Evolutionary conservation across 2,888 invertebrate species (phyloP).

Genomic region (Polia nebulosa): DNA sequence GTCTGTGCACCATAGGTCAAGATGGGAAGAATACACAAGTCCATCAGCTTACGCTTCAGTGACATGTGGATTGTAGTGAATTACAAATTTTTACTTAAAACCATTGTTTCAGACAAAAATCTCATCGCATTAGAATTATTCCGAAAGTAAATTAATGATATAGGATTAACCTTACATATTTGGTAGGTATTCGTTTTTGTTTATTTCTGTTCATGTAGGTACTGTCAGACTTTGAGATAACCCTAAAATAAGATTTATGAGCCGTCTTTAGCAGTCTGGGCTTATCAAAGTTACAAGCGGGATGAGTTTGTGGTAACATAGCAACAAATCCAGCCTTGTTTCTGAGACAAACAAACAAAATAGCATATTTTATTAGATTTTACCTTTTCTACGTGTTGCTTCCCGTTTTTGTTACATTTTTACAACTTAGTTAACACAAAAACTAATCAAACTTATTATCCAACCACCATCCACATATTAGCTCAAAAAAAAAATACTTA

Average conservation of each 20-base stretch:
- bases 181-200: background rate
- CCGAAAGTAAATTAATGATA: background rate
- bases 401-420: conserved; percentile 9
- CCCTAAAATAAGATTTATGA: conserved; percentile 26
- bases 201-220: background rate
- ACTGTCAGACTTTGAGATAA: conserved; percentile 13
- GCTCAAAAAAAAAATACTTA: background rate
- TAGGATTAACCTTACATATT: background rate
- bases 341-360: conserved; percentile 15
- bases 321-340: conserved; percentile 16
- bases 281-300: conserved; percentile 9
- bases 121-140: no score
- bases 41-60: no score
- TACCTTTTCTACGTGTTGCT: background rate
- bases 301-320: conserved; percentile 14
- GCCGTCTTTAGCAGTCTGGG: background rate
- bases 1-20: no score
- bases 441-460: conserved; percentile 2
- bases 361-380: conserved; percentile 14
- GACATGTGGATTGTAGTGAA: no score
- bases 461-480: conserved; percentile 10
- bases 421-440: conserved; percentile 15
- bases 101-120: background rate
- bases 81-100: no score
- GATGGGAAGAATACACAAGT: no score